Evolutionary conservation across 1,140 invertebrate species (phyloP).

Genomic region (Dolichoris vasculosae): DNA sequence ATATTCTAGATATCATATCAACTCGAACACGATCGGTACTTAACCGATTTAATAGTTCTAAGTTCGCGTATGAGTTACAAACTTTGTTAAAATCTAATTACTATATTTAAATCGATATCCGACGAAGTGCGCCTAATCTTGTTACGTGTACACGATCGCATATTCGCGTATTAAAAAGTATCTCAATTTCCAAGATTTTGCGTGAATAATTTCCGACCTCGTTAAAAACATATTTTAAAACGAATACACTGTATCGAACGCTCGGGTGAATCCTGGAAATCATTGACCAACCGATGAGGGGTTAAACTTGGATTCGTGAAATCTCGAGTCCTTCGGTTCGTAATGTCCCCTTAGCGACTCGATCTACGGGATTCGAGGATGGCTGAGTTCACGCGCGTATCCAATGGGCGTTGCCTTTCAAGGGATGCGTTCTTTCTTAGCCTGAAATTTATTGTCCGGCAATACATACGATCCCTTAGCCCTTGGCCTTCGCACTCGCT

Average conservation of each 20-base stretch:
- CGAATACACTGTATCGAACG: neutral
- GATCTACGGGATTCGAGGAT: neutral
- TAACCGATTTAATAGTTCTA: too few relatives aligned
- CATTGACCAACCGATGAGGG: neutral
- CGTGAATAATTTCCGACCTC: too few relatives aligned
- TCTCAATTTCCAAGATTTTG: too few relatives aligned
- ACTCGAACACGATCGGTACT: too few relatives aligned
- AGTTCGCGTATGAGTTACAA: too few relatives aligned
- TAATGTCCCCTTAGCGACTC: neutral
- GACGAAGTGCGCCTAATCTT: too few relatives aligned
- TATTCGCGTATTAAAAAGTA: too few relatives aligned
- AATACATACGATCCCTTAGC: neutral
- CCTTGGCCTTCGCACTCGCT: neutral
- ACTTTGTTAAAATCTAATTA: too few relatives aligned
- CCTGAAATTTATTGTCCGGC: neutral
- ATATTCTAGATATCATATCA: too few relatives aligned
- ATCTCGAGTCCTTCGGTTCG: neutral
- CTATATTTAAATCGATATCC: too few relatives aligned
- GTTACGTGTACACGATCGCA: too few relatives aligned
- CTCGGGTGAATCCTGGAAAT: neutral
- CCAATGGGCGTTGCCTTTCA: slow-evolving; percentile 6
- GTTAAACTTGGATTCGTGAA: slow-evolving; percentile 9
- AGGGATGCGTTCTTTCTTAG: neutral
- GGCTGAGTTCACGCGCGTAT: neutral
- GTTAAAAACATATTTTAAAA: neutral